Evolutionary conservation across 2,888 invertebrate species (phyloP), one percentile per base, ranked within the genome.

Genomic region (Acanthosepion esculentum): DNA sequence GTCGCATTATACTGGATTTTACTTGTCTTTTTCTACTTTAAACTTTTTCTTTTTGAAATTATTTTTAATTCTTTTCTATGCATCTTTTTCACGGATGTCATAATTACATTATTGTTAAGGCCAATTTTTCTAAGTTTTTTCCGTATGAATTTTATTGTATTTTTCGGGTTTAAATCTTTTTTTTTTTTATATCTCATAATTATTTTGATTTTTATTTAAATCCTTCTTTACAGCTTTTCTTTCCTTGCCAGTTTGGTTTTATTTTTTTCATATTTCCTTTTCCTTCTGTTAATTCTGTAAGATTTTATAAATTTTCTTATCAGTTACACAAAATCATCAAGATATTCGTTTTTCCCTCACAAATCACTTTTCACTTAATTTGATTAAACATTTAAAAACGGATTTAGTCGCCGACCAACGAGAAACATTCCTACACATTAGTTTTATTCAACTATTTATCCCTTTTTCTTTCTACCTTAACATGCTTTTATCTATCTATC

Each of bases 201-300:
- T 78, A 78, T 78, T 78, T 78, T 78, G 78, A 78, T 78, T 78
- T 78, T 78, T 78, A 78, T 78, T n/a, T n/a, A 78, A n/a, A n/a
- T n/a, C 78, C 15, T 78, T 78, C 20, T 20, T 6, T 59, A 23
- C 6, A 59, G 59, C 23, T 23, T 59, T 59, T 59, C 59, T 59
- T 59, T 59, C 6, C 23, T 20, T 23, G 59, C 23, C 59, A 55
- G 0, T 59, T 59, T 59, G 23, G 59, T 20, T 7, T 23, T 59
- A 59, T 23, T 59, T 59, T 59, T 55, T 55, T 18, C 20, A 59
- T 59, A 59, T 59, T 59, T 59, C 23, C 59, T 4, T 59, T 23
- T 59, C 59, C 4, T 59, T 23, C 20, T 18, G 78, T 12, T n/a
- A n/a, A 78, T 78, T n/a, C n/a, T 78, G 15, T 78, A n/a, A 78